Conservation (phyloP, 2,113 vertebrate species). For the Seriola quinqueradiata region DNA sequence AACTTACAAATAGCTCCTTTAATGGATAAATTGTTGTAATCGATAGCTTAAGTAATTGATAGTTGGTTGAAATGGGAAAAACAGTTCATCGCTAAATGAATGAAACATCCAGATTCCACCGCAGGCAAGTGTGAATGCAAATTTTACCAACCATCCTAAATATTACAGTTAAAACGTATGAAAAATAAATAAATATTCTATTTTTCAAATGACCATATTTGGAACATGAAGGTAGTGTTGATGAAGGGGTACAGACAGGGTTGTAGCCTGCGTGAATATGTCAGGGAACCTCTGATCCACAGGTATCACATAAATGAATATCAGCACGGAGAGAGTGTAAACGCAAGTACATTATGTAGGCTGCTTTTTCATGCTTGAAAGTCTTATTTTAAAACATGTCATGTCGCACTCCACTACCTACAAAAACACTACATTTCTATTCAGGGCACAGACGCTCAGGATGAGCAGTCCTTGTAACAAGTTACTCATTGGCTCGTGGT, state of each 20-base stretch:
- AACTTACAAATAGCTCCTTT: too few relatives aligned
- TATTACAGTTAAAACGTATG: not conserved
- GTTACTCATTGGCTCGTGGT: not conserved
- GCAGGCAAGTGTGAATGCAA: not conserved
- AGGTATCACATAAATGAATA: not conserved
- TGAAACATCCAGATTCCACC: not conserved
- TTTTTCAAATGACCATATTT: too few relatives aligned
- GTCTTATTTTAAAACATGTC: conserved; percentile 22
- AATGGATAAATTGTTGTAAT: too few relatives aligned
- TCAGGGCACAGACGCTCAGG: conserved; percentile 36
- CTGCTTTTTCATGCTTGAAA: conserved; percentile 5
- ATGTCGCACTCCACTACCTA: not conserved
- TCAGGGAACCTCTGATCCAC: not conserved
- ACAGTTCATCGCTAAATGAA: not conserved
- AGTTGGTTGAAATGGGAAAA: not conserved
- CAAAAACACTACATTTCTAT: conserved; percentile 37
- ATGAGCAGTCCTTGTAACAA: conserved; percentile 44
- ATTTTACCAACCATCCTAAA: not conserved
- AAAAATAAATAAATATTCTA: too few relatives aligned
- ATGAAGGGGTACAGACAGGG: not conserved
- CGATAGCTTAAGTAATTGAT: not conserved
- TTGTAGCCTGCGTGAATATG: not conserved
- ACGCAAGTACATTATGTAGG: not conserved
- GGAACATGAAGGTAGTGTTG: not conserved
- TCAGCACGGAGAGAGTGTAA: not conserved